A percentile compares a stretch with the other conserved stretches of the same genome.
These are phyloP conservation scores for Mongoloraphidia duomilia DNA, from an alignment of 2,888 invertebrate genomes.

Conservation along the genomic window DNA sequence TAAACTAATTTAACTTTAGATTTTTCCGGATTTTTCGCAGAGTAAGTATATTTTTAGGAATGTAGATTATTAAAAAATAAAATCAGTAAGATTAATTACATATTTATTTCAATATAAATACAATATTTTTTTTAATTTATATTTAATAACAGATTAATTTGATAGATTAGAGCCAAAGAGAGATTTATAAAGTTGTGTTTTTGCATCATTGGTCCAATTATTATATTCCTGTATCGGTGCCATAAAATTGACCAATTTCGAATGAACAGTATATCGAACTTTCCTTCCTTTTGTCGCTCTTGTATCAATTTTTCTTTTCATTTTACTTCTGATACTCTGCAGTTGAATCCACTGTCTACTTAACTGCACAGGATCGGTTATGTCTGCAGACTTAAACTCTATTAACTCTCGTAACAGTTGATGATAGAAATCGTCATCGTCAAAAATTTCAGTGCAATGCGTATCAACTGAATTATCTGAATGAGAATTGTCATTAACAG, in stretches of 20 bases:
- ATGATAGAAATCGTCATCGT: conserved; percentile 96
- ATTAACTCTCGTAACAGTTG: conserved; percentile 83
- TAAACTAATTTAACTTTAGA: no score
- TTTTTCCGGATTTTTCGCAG: no score
- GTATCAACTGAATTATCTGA: conserved; percentile 30
- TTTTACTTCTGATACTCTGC: conserved; percentile 80
- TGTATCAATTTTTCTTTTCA: conserved; percentile 87
- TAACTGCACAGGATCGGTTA: conserved; percentile 71
- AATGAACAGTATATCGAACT: conserved; percentile 72
- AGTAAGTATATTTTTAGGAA: no score
- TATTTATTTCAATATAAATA: no score
- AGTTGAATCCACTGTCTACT: conserved; percentile 84
- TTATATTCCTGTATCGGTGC: conserved; percentile 51
- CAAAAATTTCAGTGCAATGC: conserved; percentile 74
- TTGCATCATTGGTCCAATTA: conserved; percentile 63
- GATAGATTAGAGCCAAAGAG: conserved; percentile 45
- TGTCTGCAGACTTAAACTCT: conserved; percentile 73
- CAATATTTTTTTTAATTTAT: no score
- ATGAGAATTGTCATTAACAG: conserved; percentile 9
- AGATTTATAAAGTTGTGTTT: conserved; percentile 66
- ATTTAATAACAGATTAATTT: no score
- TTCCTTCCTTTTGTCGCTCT: conserved; percentile 89
- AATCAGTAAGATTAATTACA: no score
- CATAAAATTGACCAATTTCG: conserved; percentile 82
- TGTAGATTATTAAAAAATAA: no score